Evolutionary conservation across 2,888 invertebrate species (phyloP).

Genomic region (Drosophila hawaiiensis): DNA sequence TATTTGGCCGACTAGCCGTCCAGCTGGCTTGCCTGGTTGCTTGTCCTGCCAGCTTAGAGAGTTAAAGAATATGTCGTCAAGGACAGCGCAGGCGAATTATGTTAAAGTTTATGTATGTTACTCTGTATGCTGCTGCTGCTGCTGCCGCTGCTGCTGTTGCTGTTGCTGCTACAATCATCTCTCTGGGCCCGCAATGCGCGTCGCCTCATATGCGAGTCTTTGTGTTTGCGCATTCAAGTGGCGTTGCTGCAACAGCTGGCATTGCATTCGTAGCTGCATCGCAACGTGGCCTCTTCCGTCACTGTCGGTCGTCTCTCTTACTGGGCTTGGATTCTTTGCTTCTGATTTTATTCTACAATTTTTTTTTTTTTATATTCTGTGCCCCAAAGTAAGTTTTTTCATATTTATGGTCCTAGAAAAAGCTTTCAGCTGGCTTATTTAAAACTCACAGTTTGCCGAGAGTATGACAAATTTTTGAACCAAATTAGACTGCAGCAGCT

Average conservation of each 20-base stretch:
- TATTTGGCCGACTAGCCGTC: constrained; percentile 18
- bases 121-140: not conserved
- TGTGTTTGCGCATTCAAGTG: constrained; percentile 79
- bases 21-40: constrained; percentile 9
- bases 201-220: constrained; percentile 70
- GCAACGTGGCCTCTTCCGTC: constrained; percentile 12
- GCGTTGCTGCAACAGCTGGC: constrained; percentile 50
- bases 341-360: constrained; percentile 10
- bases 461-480: constrained; percentile 21
- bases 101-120: constrained; percentile 41
- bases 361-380: constrained; percentile 9
- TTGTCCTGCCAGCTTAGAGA: constrained; percentile 37
- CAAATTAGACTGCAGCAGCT: not conserved
- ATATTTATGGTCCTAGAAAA: constrained; percentile 51
- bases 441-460: not conserved
- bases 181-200: constrained; percentile 21
- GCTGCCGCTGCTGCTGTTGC: constrained; percentile 2
- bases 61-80: constrained; percentile 60
- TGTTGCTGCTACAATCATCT: constrained; percentile 29
- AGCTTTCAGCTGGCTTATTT: constrained; percentile 52
- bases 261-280: constrained; percentile 10
- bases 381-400: constrained; percentile 53
- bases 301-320: constrained; percentile 23
- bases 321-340: constrained; percentile 38
- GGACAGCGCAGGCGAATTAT: constrained; percentile 65